Evolutionary conservation across 2,888 invertebrate species (phyloP).

Genomic region (Siphonodentalium dalli): DNA sequence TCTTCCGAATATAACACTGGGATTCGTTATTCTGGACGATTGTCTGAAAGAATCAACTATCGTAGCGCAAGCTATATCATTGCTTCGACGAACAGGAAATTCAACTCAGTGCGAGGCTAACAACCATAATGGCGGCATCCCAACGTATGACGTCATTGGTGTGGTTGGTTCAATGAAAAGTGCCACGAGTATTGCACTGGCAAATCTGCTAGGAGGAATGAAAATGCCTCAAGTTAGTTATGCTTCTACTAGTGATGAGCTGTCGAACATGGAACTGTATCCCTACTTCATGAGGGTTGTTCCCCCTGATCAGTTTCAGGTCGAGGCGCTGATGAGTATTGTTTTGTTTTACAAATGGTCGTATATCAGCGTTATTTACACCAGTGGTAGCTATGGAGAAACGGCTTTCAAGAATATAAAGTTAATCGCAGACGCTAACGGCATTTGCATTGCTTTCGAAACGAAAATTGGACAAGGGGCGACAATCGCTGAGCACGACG

Average conservation of each 20-base stretch:
- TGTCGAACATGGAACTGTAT: conserved; percentile 36
- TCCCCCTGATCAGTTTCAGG: conserved; percentile 42
- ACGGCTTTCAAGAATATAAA: conserved; percentile 32
- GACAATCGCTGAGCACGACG: too few species aligned
- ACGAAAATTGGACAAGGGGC: conserved; percentile 15
- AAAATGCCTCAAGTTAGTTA: conserved; percentile 40
- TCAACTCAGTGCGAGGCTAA: not conserved
- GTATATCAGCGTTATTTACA: conserved; percentile 78
- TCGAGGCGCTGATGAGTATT: conserved; percentile 35
- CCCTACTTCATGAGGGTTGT: conserved; percentile 49
- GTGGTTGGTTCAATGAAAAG: conserved; percentile 38
- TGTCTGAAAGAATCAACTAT: conserved; percentile 40
- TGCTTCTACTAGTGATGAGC: conserved; percentile 36
- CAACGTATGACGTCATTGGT: conserved; percentile 33
- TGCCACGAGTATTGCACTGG: conserved; percentile 34
- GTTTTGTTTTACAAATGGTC: conserved; percentile 72
- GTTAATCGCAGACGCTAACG: conserved; percentile 14
- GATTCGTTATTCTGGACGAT: conserved; percentile 43
- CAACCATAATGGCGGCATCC: too few species aligned
- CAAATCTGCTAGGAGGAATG: conserved; percentile 33
- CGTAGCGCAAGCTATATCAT: conserved; percentile 40
- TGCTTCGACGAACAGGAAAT: conserved; percentile 26
- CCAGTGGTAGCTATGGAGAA: conserved; percentile 69
- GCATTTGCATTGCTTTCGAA: conserved; percentile 37
- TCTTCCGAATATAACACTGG: conserved; percentile 35